Evolutionary conservation across 2,113 vertebrate species (phyloP), one percentile per base, ranked within the genome.

Genomic region (Sinocyclocheilus anshuiensis): DNA sequence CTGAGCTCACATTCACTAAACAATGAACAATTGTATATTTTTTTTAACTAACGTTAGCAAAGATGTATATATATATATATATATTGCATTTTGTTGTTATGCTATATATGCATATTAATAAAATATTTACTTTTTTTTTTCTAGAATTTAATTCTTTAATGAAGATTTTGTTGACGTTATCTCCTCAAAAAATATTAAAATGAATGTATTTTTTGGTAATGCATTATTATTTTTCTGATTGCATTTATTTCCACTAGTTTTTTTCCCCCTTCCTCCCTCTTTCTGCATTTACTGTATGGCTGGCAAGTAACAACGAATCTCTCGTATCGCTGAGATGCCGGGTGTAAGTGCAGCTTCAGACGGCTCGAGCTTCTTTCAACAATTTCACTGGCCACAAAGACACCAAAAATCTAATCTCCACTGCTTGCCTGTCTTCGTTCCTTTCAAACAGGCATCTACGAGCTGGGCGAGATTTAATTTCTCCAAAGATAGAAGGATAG

Each of bases 401-500:
- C 65, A 33, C n/a, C 4, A 24, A 61, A 77, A 75, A 33, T 84
- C 53, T 83, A 74, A 78, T 88, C 65, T 92, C 77, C 92, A 94
- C 91, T 92, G 94, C 94, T 95, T 93, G 92, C 72, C 26, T 85
- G 88, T 91, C 89, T 94, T 92, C 89, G 87, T 91, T 87, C 87
- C 87, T 88, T 92, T 87, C 91, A 91, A 94, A 92, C 39, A 91
- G 93, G 87, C 59, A 86, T 90, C 90, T 77, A 88, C 77, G 92
- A 90, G 69, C 91, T 92, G 53, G 92, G 81, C 83, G 87, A 92
- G 81, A 84, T 91, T 94, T 86, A 92, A 33, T 89, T 93, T 90
- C 92, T 90, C 92, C 91, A 89, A 87, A 92, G 92, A 93, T 92
- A 88, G 94, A 53, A 48, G 57, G 94, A 92, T 93, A 95, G 95